phyloP scores from a whole-genome alignment of 2,888 invertebrate genomes.

The Thymelicus lineola region DNA sequence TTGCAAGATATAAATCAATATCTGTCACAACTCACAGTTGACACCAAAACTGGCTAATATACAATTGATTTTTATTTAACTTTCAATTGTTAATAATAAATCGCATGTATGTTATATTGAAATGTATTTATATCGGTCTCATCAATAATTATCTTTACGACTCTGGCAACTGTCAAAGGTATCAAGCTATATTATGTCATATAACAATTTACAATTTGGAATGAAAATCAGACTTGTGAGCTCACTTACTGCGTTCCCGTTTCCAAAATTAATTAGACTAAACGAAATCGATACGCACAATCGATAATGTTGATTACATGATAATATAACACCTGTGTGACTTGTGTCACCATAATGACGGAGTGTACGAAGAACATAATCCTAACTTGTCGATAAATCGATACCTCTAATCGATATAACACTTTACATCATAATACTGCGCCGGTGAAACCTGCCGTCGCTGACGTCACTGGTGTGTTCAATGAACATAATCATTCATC shows the following conservation, averaged over 20 bases:
- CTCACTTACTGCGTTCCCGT: slow-evolving; percentile 28
- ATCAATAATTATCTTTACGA: too few species aligned
- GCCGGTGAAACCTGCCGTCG: too few species aligned
- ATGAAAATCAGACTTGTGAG: slow-evolving; percentile 75
- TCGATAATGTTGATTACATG: too few species aligned
- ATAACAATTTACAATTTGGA: slow-evolving; percentile 57
- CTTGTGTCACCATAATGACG: too few species aligned
- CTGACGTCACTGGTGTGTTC: too few species aligned
- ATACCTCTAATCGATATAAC: background rate
- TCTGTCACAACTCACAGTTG: background rate
- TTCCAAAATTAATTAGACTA: background rate
- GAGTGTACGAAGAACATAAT: too few species aligned
- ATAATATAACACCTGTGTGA: too few species aligned
- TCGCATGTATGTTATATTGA: too few species aligned
- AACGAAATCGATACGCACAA: background rate
- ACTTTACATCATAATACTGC: too few species aligned
- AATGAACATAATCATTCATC: too few species aligned
- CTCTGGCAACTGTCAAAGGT: background rate
- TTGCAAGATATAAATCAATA: background rate
- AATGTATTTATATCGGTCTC: too few species aligned
- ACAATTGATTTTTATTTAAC: background rate
- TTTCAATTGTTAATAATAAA: too few species aligned
- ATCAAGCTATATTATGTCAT: slow-evolving; percentile 6
- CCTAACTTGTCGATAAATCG: background rate
- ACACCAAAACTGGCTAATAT: background rate